These are phyloP conservation scores for Papilio aristodemus DNA, from an alignment of 1,140 invertebrate genomes.

Conservation along the genomic window DNA sequence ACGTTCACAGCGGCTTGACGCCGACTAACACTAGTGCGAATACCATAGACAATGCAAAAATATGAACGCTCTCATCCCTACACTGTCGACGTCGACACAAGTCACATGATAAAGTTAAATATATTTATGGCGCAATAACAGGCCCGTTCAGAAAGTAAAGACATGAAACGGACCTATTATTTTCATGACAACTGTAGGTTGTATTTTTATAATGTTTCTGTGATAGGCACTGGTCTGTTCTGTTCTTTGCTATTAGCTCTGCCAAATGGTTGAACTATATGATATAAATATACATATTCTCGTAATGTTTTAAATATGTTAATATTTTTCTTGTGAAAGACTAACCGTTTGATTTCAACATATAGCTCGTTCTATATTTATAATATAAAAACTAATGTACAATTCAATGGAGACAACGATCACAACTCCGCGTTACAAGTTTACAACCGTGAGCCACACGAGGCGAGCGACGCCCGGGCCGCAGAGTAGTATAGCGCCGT, in stretches of 20 bases:
- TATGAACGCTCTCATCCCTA: slow-evolving; percentile 34
- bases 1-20: slow-evolving; percentile 11
- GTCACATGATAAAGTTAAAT: not conserved
- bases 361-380: slow-evolving; percentile 36
- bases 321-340: not conserved
- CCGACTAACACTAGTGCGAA: slow-evolving; percentile 8
- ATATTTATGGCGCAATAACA: not conserved
- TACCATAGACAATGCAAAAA: slow-evolving; percentile 40
- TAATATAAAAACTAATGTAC: too few species aligned
- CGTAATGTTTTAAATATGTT: not conserved
- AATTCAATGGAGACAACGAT: too few species aligned
- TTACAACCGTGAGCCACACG: slow-evolving; percentile 19
- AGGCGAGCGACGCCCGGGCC: slow-evolving; percentile 29
- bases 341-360: too few species aligned
- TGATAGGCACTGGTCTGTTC: not conserved
- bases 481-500: slow-evolving; percentile 40
- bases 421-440: too few species aligned
- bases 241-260: not conserved
- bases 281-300: not conserved
- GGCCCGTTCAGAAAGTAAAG: not conserved
- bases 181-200: not conserved
- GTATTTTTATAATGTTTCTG: not conserved
- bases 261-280: too few species aligned
- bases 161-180: not conserved
- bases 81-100: not conserved